phyloP scores from a whole-genome alignment of 1,140 invertebrate genomes.

The Caenorhabditis remanei region DNA sequence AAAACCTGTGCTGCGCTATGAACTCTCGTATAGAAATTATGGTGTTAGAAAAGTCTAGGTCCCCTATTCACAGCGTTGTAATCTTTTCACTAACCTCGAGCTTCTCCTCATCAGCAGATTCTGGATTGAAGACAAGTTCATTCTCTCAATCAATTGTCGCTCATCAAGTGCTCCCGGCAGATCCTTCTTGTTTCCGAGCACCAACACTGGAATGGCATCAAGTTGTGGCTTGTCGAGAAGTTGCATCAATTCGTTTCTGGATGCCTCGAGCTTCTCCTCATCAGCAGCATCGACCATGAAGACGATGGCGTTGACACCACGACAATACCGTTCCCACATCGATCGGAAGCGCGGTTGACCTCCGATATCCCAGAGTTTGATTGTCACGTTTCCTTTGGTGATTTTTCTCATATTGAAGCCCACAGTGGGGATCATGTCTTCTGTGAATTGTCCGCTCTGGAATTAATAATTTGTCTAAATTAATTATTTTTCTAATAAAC shows the following conservation, averaged over 20 bases:
- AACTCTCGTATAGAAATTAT: no score
- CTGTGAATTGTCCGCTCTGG: slow-evolving; percentile 92
- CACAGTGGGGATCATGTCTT: slow-evolving; percentile 99
- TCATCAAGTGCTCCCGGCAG: slow-evolving; percentile 95
- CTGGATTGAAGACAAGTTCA: slow-evolving; percentile 97
- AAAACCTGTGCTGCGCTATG: no score
- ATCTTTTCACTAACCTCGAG: no score
- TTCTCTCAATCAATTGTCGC: slow-evolving; percentile 96
- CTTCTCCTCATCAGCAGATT: slow-evolving; percentile 99
- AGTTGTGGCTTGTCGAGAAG: slow-evolving; percentile 97
- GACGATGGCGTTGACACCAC: slow-evolving; percentile 99
- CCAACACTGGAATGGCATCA: slow-evolving; percentile 95
- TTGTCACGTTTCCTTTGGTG: slow-evolving; percentile 99
- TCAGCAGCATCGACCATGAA: slow-evolving; percentile 99
- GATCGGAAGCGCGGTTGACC: slow-evolving; percentile 98
- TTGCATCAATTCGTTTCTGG: slow-evolving; percentile 95
- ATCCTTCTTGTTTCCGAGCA: slow-evolving; percentile 98
- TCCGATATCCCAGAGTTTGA: slow-evolving; percentile 99
- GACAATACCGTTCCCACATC: slow-evolving; percentile 99
- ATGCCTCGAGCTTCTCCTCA: slow-evolving; percentile 96
- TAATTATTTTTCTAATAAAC: neutral
- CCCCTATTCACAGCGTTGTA: no score
- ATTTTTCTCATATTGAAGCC: slow-evolving; percentile 99
- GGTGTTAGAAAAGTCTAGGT: no score
- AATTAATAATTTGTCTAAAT: slow-evolving; percentile 52